Conservation (phyloP, 2,888 invertebrate species). For the Blera fallax region DNA sequence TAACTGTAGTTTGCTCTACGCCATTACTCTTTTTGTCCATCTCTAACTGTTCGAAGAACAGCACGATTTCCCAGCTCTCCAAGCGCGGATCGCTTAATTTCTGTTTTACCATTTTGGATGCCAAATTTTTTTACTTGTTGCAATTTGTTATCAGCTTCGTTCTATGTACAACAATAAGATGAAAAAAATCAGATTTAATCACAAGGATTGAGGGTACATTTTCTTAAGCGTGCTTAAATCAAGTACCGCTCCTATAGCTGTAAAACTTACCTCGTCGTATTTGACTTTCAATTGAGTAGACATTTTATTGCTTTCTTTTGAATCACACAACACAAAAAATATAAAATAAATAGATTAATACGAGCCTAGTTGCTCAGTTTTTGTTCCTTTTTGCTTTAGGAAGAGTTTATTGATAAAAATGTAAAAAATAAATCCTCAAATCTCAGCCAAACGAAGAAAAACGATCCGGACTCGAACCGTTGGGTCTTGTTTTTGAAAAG, state of each 20-base stretch:
- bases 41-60: slow-evolving; percentile 77
- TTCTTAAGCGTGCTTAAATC: not conserved
- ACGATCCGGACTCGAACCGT: slow-evolving; percentile 75
- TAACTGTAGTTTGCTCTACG: slow-evolving; percentile 41
- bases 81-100: slow-evolving; percentile 81
- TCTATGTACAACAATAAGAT: slow-evolving; percentile 73
- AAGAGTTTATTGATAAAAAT: slow-evolving; percentile 7
- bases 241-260: slow-evolving; percentile 31
- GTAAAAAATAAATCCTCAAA: slow-evolving; percentile 20
- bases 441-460: not conserved
- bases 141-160: slow-evolving; percentile 76
- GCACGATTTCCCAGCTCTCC: slow-evolving; percentile 83
- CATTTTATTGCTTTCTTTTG: slow-evolving; percentile 45
- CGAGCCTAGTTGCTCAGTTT: slow-evolving; percentile 41
- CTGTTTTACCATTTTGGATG: slow-evolving; percentile 74
- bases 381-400: not conserved
- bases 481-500: slow-evolving; percentile 78
- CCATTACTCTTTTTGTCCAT: slow-evolving; percentile 79
- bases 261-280: slow-evolving; percentile 58
- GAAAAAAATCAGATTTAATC: not conserved
- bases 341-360: slow-evolving; percentile 57
- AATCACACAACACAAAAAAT: slow-evolving; percentile 30
- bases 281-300: slow-evolving; percentile 50
- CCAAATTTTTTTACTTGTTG: slow-evolving; percentile 78
- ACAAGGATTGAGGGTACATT: not conserved